Base-by-base conservation (phyloP, 2,797 vertebrate genomes). In the Chrysocyon brachyurus region DNA sequence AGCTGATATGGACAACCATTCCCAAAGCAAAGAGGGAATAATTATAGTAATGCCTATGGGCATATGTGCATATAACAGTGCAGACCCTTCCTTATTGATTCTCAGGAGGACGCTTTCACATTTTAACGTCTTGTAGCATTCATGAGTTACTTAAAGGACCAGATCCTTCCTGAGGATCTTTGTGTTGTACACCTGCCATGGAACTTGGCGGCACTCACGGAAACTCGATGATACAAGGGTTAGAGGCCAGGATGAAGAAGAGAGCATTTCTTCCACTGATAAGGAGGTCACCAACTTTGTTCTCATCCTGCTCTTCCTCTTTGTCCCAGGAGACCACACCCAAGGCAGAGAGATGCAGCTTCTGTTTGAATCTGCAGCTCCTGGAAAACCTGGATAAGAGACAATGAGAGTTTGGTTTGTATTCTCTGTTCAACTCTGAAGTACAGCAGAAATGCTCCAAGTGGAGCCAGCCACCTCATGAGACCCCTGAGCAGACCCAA, bases 361-460 rank as follows among this genome's bases (percentile, higher is more conserved):
- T 97, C 97, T 99, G 98, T 89, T 99, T 98, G 85, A 99, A 97
- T 66, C 98, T 98, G 94, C 99, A 99, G 96, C 98, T 98, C 96
- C 96, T 93, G 17, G 96, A 94, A 12, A 98, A 98, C 92, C 99
- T 99, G 97, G 31, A 77, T 46, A 24, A 54, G 26, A 91, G 36
- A 95, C 52, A 79, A 12, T 16, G 75, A 46, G 26, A 17, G 73
- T 56, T 28, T 46, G 10, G 0, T 73, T 70, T 96, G 21, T 73
- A 22, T 63, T 56, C 61, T 89, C 59, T 11, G 17, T 88, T 85
- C 5, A 0, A 40, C 31, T 84, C 54, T 52, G 22, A 5, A 54
- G 66, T 9, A 5, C 28, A 61, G 0, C 0, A 11, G 9, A 31
- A 54, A 8, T 3, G 3, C 22, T 40, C n/a, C 57, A 11, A 26